These are phyloP conservation scores for Myotis pilosus DNA, from an alignment of 2,797 vertebrate genomes.

Conservation along the genomic window DNA sequence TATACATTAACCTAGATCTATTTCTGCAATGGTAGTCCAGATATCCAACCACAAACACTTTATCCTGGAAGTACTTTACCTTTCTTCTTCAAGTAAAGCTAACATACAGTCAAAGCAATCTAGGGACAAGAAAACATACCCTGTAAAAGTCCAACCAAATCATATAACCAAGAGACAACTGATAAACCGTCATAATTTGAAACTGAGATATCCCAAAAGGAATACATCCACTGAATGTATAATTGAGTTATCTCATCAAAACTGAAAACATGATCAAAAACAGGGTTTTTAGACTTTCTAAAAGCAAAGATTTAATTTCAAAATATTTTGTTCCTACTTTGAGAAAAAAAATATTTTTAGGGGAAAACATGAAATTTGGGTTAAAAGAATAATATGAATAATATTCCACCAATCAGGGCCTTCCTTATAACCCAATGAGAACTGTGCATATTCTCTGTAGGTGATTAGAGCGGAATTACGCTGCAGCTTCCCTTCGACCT, in stretches of 20 bases:
- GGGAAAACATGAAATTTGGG: constrained; percentile 5
- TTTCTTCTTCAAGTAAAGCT: not conserved
- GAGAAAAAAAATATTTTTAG: constrained; percentile 33
- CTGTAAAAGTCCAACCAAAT: constrained; percentile 67
- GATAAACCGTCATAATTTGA: constrained; percentile 65
- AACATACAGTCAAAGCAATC: not conserved
- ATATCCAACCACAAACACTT: constrained; percentile 18
- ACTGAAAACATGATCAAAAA: constrained; percentile 21
- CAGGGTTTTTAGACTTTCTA: not conserved
- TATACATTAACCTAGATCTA: not conserved
- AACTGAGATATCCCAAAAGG: constrained; percentile 59
- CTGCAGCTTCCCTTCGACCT: constrained; percentile 81
- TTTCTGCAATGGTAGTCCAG: not conserved
- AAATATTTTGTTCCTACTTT: constrained; percentile 23
- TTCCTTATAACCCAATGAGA: constrained; percentile 53
- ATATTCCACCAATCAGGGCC: constrained; percentile 59
- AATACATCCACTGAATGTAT: not conserved
- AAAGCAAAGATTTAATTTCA: constrained; percentile 49
- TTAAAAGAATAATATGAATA: constrained; percentile 7
- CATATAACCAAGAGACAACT: constrained; percentile 66
- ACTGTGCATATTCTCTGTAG: constrained; percentile 15
- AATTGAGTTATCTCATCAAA: constrained; percentile 7
- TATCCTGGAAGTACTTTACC: not conserved
- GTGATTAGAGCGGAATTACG: constrained; percentile 60
- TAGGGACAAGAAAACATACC: constrained; percentile 43